Evolutionary conservation across 2,888 invertebrate species (phyloP).

Genomic region (Tholera decimalis): DNA sequence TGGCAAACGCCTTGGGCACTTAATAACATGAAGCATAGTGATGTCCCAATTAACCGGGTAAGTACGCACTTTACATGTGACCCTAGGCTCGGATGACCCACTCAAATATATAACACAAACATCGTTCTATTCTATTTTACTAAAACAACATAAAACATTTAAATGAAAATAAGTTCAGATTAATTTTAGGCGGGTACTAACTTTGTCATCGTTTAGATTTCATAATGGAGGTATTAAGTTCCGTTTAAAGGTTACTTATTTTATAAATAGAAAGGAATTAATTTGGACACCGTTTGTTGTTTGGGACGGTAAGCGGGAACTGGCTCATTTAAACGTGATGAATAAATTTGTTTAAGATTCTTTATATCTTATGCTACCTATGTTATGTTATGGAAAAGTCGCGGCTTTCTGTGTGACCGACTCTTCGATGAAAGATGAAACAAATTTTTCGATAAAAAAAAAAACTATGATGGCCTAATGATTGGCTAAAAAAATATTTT

Average conservation of each 20-base stretch:
- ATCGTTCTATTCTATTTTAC: slow-evolving; percentile 33
- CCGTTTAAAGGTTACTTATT: slow-evolving; percentile 16
- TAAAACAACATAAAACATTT: slow-evolving; percentile 53
- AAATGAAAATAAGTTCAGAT: slow-evolving; percentile 45
- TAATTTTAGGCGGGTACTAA: slow-evolving; percentile 28
- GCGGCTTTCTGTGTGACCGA: no score
- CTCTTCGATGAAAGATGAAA: no score
- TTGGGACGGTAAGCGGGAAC: neutral
- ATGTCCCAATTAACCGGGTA: slow-evolving; percentile 63
- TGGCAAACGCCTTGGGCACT: slow-evolving; percentile 66
- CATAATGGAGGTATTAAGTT: slow-evolving; percentile 26
- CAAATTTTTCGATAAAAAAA: no score
- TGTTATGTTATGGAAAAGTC: no score
- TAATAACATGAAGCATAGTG: slow-evolving; percentile 66
- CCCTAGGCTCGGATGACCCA: slow-evolving; percentile 65
- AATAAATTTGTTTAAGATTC: no score
- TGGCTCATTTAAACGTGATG: neutral
- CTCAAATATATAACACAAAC: slow-evolving; percentile 50
- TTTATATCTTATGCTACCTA: no score
- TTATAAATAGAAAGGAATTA: slow-evolving; percentile 22
- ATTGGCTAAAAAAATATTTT: slow-evolving; percentile 11
- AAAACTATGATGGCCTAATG: neutral
- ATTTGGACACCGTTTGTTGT: neutral
- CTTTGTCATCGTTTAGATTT: slow-evolving; percentile 24
- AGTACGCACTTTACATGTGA: slow-evolving; percentile 54